Evolutionary conservation across 2,888 invertebrate species (phyloP), one percentile per base, ranked within the genome.

Genomic region (Sarcophaga caerulescens): DNA sequence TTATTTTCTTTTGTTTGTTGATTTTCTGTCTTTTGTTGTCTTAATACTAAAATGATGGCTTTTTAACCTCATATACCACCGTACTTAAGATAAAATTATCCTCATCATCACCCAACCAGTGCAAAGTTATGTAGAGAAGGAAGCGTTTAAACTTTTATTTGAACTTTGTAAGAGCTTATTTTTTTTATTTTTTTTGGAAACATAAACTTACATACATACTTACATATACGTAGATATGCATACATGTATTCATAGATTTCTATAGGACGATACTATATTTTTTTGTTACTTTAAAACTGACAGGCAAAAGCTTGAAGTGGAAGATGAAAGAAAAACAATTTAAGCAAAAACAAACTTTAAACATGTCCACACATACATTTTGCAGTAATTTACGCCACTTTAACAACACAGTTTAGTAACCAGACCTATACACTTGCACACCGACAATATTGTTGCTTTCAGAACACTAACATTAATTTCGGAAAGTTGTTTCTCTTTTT

Each of bases 121-220:
- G 68, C 23, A 21, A 35, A 81, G 52, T 62, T 62, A 57, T 70
- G 69, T 75, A 63, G 44, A 65, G 65, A 71, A 57, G 66, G 59
- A 79, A 68, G 44, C 60, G 73, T 83, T 78, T 71, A 65, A 83
- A 62, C 35, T 62, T 78, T 68, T 66, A 77, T 70, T 70, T 65
- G 44, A 82, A 76, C 25, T 76, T 76, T 57, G n/a, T 57, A 65
- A 23, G 57, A 74, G 74, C 23, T n/a, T n/a, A n/a, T 23, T 60
- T 74, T 60, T 25, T 23, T 23, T 6, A 6, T 35, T 35, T 35
- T 35, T 35, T 35, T 35, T 12, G 12, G 57, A 12, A n/a, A 12
- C 5, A 12, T 57, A 57, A 57, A 17, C 57, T 57, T 17, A 57
- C 17, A 57, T 35, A 65, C 35, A 66, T 44, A 66, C 10, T 44